Evolutionary conservation across 2,797 vertebrate species (phyloP), one percentile per base, ranked within the genome.

Genomic region (Onychomys leucogaster): DNA sequence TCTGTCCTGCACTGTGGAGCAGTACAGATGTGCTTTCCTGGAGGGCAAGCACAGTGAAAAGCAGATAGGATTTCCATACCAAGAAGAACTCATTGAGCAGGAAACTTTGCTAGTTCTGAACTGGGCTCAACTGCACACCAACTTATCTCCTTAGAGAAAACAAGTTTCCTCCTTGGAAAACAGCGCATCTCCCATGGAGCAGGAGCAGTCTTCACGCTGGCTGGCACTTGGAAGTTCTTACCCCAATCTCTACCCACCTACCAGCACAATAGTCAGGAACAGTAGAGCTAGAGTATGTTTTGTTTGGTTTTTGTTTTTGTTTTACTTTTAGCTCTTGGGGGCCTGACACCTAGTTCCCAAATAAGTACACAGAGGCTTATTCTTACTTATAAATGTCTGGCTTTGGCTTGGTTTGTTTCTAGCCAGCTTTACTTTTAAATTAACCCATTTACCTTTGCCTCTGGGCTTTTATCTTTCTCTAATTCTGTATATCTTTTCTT

Each of bases 81-180:
- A 88, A 85, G 19, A 94, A 41, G 46, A 91, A 97, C 86, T 1
- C 75, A 9, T 52, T 91, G 94, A 90, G n/a, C 41, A 63, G 69
- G 63, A 96, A 98, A 91, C 71, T 57, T 23, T 2, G 32, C 71
- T 84, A 52, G 52, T 78, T 95, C 73, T 67, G 87, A 95, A 93
- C 29, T 76, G 69, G 34, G 55, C 92, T 96, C 61, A 94, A 78
- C 37, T 57, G 63, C 6, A 49, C 21, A 46, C 17, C 16, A 59
- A 92, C 27, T 61, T 52, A 11, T 61, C 89, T 96, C 57, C 76
- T 84, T 83, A 71, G 71, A 73, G 89, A 96, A 91, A 34, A 41
- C 65, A 61, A 82, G 1, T 52, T 96, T 93, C 78, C 92, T 96
- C 93, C 92, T 83, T 87, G 1, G 57, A 97, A 97, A 77, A 76